Evolutionary conservation across 2,113 vertebrate species (phyloP), one percentile per base, ranked within the genome.

Genomic region (Syngnathoides biaculeatus): DNA sequence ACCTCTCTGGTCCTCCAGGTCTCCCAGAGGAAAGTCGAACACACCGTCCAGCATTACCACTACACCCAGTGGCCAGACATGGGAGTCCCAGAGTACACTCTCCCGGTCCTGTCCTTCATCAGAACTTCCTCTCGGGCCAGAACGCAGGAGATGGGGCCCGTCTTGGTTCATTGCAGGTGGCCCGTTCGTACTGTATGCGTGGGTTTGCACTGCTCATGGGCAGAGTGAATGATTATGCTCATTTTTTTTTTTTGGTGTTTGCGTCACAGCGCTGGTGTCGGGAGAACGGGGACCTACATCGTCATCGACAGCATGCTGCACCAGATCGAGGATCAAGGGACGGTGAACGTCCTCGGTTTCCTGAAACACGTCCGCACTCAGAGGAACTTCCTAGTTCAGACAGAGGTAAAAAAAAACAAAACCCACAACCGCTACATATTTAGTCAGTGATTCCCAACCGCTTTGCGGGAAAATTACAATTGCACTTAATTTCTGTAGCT

Each of bases 51-150:
- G 1, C 97, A 99, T 64, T 99, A 93, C 83, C 97, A 99, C 81
- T 99, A 99, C 78, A 99, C 97, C 19, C 96, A 98, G 89, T 99
- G 97, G 97, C 97, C 97, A 0, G 97, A 99, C 84, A 99, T 99
- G 97, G 97, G 96, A 0, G 96, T 96, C 68, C 97, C 97, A 0
- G 96, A 99, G 15, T 96, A 97, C 68, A 91, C 95, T 0, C 90
- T 99, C 72, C 97, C 97, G 0, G 93, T 99, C 38, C 92, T 99
- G 68, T 93, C 94, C 77, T 99, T 99, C 35, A 94, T 99, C 88
- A 93, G 92, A 81, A 94, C 94, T 13, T 96, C 95, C 0, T 93
- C 96, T 0, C 91, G 82, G 0, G 94, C 94, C 26, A 91, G 94
- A 73, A 89, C 90, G 1, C 90, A 91, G 0, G 93, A 95, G 1